Base-by-base conservation (phyloP, 2,888 invertebrate species). In the Tetragnatha montana region DNA sequence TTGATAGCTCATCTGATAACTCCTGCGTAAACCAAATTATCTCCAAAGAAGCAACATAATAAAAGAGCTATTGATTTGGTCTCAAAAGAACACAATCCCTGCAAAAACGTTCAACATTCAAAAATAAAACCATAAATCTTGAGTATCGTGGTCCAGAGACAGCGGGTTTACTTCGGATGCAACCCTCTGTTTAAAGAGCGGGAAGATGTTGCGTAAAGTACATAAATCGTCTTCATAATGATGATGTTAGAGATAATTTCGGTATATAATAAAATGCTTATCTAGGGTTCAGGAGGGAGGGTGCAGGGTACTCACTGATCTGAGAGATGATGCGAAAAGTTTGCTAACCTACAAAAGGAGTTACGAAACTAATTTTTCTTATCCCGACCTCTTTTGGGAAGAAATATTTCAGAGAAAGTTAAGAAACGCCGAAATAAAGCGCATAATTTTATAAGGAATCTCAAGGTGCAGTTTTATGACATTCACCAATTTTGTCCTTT, bases 161-260 rank as follows among this genome's bases (percentile, higher is more conserved):
- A 35, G 35, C 35, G 35, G 17, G 12, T 60, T 60, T 60, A 60
- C 60, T 60, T 17, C 60, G 17, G 60, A 60, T 60, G 10, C 35
- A 35, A 35, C 60, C 60, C 60, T 60, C 60, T 60, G 60, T 60
- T 60, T 60, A 60, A 60, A 60, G 60, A 60, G 60, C 60, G 17
- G 60, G 60, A 17, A 60, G 60, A 17, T 10, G 60, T 60, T 60
- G 60, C 60, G 60, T 8, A 60, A 60, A 60, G 60, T 60, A 60
- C 60, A 60, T 60, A 60, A 60, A 60, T 60, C 60, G 60, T 60
- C 60, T 60, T 60, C 60, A 60, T 60, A 60, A 60, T 60, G 60
- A 60, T 60, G 60, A 60, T 60, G 60, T 60, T 60, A 60, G 60
- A 60, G 60, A 60, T 60, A 60, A 60, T 60, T 60, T 60, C 60